These are phyloP conservation scores for Zapornia atra DNA, from an alignment of 2,113 vertebrate genomes.

Conservation along the genomic window DNA sequence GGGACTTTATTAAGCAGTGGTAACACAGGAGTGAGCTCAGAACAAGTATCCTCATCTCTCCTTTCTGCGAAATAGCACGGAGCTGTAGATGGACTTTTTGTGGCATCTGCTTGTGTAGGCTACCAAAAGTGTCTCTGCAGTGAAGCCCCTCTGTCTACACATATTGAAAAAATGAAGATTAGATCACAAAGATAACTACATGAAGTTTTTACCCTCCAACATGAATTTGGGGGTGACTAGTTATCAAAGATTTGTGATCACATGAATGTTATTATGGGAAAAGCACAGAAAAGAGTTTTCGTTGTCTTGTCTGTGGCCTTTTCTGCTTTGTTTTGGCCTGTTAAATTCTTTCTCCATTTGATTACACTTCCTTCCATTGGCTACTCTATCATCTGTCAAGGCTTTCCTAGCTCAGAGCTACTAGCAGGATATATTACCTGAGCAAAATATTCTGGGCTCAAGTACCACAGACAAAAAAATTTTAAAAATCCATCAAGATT, in stretches of 20 bases:
- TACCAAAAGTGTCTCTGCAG: neutral
- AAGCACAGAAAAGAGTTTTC: neutral
- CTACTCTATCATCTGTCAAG: neutral
- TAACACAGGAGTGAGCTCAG: neutral
- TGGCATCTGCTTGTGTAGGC: neutral
- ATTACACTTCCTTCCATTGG: neutral
- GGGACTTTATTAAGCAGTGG: neutral
- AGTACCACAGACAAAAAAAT: neutral
- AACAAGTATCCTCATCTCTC: neutral
- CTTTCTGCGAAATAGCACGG: neutral
- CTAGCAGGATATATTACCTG: neutral
- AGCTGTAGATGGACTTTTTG: neutral
- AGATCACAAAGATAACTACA: neutral
- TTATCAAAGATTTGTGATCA: neutral
- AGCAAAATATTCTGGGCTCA: neutral
- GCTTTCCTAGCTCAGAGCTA: neutral
- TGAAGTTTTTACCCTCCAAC: neutral
- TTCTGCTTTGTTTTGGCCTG: neutral
- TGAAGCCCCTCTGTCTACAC: neutral
- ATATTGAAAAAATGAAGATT: neutral
- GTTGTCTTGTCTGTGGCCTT: neutral
- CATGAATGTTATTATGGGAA: neutral
- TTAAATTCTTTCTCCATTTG: neutral
- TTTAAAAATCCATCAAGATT: neutral
- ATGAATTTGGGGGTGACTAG: neutral